Percentiles rank a stretch among this genome's conserved stretches.
phyloP scores from a whole-genome alignment of 2,113 vertebrate species.

The Pachypanchax playfairii region DNA sequence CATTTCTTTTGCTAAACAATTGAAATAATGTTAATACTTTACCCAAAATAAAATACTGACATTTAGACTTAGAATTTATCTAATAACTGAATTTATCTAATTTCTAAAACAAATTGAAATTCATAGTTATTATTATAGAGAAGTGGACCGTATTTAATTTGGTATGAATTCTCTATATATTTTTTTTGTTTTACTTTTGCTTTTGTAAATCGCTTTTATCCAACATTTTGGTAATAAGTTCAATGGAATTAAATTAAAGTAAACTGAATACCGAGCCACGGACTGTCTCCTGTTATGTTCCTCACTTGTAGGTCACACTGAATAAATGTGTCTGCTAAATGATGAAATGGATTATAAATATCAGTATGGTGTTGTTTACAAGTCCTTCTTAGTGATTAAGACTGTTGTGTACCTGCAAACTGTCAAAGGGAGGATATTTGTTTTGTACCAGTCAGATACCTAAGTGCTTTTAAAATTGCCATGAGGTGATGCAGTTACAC shows the following conservation, averaged over 20 bases:
- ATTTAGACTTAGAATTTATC: too few species aligned
- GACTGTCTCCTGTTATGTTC: not conserved
- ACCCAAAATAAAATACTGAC: too few species aligned
- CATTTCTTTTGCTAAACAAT: too few species aligned
- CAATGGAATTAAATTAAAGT: not conserved
- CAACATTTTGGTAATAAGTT: not conserved
- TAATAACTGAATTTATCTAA: too few species aligned
- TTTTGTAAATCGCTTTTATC: not conserved
- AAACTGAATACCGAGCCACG: not conserved
- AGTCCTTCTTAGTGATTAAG: not conserved
- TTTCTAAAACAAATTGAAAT: too few species aligned
- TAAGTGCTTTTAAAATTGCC: slow-evolving; percentile 41
- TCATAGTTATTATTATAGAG: too few species aligned
- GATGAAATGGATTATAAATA: not conserved
- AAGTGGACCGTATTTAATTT: too few species aligned
- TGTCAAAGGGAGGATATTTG: slow-evolving; percentile 26
- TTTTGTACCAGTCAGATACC: slow-evolving; percentile 38
- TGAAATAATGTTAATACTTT: too few species aligned
- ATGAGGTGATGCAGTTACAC: slow-evolving; percentile 60
- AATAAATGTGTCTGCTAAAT: not conserved
- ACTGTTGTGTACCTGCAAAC: slow-evolving; percentile 11
- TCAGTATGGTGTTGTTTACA: slow-evolving; percentile 16
- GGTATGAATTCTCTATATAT: too few species aligned
- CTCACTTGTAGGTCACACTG: not conserved
- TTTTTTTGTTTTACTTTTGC: not conserved